Evolutionary conservation across 2,113 vertebrate genomes (phyloP).

Genomic region (Macrotis lagotis): DNA sequence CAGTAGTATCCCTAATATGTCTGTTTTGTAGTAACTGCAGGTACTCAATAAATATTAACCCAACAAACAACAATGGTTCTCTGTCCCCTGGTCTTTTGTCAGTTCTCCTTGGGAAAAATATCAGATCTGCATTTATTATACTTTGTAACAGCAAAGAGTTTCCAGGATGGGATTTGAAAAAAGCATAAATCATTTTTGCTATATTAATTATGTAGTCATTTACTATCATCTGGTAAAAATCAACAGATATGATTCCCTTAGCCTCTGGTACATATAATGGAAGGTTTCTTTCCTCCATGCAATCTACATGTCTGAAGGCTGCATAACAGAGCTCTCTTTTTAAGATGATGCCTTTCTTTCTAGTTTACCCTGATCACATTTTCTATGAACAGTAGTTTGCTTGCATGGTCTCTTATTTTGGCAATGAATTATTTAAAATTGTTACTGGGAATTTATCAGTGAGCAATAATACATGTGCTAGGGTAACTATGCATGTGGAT

Average conservation of each 20-base stretch:
- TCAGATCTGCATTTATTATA: constrained; percentile 62
- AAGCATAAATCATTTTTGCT: constrained; percentile 63
- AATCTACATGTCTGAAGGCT: constrained; percentile 57
- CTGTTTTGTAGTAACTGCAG: constrained; percentile 6
- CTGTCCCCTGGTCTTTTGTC: constrained; percentile 56
- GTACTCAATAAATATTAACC: constrained; percentile 16
- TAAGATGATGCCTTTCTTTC: constrained; percentile 52
- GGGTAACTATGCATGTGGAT: background rate
- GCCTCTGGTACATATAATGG: constrained; percentile 56
- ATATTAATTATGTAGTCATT: constrained; percentile 63
- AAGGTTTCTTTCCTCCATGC: constrained; percentile 48
- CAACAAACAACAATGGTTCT: constrained; percentile 18
- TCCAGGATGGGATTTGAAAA: constrained; percentile 41
- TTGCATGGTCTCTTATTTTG: background rate
- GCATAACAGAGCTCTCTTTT: constrained; percentile 58
- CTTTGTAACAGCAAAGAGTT: constrained; percentile 53
- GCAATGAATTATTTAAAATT: background rate
- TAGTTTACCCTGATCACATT: constrained; percentile 60
- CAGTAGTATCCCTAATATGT: background rate
- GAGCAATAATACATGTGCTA: background rate
- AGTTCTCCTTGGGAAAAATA: constrained; percentile 52
- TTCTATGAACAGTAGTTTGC: constrained; percentile 61
- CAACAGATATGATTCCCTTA: constrained; percentile 54
- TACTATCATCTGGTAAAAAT: constrained; percentile 66
- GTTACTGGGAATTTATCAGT: background rate